phyloP scores from a whole-genome alignment of 2,113 vertebrate genomes.

The Gadus macrocephalus region DNA sequence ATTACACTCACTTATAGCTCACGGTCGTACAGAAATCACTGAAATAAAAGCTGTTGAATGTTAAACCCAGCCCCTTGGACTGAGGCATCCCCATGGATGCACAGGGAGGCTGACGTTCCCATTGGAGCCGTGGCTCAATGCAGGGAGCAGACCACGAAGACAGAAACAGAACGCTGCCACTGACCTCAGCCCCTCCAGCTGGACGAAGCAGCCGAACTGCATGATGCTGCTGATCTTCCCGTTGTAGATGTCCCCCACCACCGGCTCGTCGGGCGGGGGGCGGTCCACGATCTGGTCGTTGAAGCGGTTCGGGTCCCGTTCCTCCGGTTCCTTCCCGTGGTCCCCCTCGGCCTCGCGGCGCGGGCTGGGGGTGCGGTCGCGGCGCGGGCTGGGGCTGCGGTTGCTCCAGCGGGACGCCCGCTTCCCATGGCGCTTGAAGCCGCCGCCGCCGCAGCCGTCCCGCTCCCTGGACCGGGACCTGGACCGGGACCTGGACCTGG shows the following conservation, averaged over 20 bases:
- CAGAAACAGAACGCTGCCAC: background rate
- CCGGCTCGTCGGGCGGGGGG: conserved; percentile 82
- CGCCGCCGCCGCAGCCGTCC: background rate
- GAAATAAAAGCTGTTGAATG: too few species aligned
- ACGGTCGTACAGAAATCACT: too few species aligned
- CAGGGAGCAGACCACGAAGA: background rate
- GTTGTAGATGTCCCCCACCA: conserved; percentile 88
- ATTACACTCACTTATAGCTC: too few species aligned
- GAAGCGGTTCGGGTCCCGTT: conserved; percentile 70
- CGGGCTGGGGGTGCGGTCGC: conserved; percentile 21
- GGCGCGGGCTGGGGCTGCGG: conserved; percentile 30
- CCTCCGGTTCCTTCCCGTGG: background rate
- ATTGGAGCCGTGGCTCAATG: too few species aligned
- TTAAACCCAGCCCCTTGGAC: too few species aligned
- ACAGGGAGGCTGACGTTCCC: too few species aligned
- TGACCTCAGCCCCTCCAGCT: conserved; percentile 89
- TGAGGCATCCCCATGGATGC: too few species aligned
- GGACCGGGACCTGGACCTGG: background rate
- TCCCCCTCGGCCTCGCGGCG: conserved; percentile 40
- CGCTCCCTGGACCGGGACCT: conserved; percentile 3
- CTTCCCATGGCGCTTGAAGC: conserved; percentile 24
- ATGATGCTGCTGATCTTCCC: conserved; percentile 93
- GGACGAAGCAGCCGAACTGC: conserved; percentile 95
- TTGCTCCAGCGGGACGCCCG: conserved; percentile 40
- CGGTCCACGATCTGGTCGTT: conserved; percentile 85